These are phyloP conservation scores for Xestia c-nigrum DNA, from an alignment of 2,888 invertebrate species.

Conservation along the genomic window DNA sequence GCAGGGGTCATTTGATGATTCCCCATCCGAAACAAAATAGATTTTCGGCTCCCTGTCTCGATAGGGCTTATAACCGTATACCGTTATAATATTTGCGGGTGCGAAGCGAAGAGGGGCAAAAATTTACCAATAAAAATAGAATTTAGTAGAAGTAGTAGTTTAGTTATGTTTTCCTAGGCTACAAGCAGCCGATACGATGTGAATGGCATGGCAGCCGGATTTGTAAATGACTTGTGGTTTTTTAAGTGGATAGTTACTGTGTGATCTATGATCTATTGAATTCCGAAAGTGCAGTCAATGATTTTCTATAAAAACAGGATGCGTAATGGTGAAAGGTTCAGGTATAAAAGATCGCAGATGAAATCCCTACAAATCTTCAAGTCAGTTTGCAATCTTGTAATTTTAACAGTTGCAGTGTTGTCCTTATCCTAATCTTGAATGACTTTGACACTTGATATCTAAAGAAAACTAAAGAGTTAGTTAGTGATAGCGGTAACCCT, in stretches of 20 bases:
- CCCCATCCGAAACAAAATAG: too few species aligned
- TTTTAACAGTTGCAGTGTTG: neutral
- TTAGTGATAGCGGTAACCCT: constrained; percentile 42
- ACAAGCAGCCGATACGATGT: neutral
- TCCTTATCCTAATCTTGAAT: neutral
- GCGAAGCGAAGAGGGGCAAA: neutral
- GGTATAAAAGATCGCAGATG: neutral
- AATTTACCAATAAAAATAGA: neutral
- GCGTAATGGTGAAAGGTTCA: constrained; percentile 18
- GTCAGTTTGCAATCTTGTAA: neutral
- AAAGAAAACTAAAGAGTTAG: neutral
- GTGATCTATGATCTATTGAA: neutral
- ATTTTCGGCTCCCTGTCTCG: too few species aligned
- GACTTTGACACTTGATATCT: neutral
- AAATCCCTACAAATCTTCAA: neutral
- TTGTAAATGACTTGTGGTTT: constrained; percentile 21
- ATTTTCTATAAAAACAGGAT: constrained; percentile 1
- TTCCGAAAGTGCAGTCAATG: constrained; percentile 15
- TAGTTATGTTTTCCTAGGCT: neutral
- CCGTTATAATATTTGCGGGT: too few species aligned
- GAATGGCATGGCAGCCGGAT: constrained; percentile 4
- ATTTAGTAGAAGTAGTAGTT: neutral
- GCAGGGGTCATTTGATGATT: too few species aligned
- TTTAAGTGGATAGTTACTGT: neutral
- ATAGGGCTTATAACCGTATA: neutral